Percentiles rank a stretch among this genome's conserved stretches.
Conservation (phyloP, 1,140 invertebrate genomes). For the Psilanteris sp. region DNA sequence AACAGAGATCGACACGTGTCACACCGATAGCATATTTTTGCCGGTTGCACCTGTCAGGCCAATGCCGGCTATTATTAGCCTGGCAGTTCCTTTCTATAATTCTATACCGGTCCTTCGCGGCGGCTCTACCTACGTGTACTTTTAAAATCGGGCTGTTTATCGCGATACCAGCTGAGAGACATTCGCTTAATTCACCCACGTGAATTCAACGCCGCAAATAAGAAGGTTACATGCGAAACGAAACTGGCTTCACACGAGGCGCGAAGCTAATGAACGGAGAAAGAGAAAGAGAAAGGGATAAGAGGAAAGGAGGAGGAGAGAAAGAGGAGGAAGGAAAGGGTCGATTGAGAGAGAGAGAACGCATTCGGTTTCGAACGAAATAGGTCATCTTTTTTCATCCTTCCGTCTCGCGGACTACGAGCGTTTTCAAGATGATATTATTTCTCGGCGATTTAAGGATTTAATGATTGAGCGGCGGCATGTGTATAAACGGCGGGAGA, state of each 20-base stretch:
- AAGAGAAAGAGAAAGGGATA: too few relatives aligned
- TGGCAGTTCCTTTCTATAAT: constrained; percentile 65
- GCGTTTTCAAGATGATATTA: too few relatives aligned
- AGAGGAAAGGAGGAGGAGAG: too few relatives aligned
- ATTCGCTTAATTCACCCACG: constrained; percentile 64
- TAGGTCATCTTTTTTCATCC: constrained; percentile 28
- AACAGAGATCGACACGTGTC: constrained; percentile 52
- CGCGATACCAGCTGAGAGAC: constrained; percentile 52
- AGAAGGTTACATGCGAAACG: constrained; percentile 38
- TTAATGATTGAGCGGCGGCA: too few relatives aligned
- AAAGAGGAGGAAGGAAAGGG: too few relatives aligned
- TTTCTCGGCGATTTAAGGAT: too few relatives aligned
- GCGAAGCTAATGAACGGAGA: constrained; percentile 14
- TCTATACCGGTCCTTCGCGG: constrained; percentile 51
- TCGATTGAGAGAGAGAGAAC: too few relatives aligned
- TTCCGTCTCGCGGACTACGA: too few relatives aligned
- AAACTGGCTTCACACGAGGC: constrained; percentile 39
- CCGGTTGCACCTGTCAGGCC: constrained; percentile 60
- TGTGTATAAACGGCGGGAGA: too few relatives aligned
- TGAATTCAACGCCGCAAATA: constrained; percentile 39
- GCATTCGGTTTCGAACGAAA: constrained; percentile 25
- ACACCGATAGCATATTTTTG: constrained; percentile 51
- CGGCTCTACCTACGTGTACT: constrained; percentile 60
- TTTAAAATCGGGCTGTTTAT: constrained; percentile 58
- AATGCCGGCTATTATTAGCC: constrained; percentile 68